Evolutionary conservation across 2,888 invertebrate species (phyloP), one percentile per base, ranked within the genome.

Genomic region (Drosophila siamana): DNA sequence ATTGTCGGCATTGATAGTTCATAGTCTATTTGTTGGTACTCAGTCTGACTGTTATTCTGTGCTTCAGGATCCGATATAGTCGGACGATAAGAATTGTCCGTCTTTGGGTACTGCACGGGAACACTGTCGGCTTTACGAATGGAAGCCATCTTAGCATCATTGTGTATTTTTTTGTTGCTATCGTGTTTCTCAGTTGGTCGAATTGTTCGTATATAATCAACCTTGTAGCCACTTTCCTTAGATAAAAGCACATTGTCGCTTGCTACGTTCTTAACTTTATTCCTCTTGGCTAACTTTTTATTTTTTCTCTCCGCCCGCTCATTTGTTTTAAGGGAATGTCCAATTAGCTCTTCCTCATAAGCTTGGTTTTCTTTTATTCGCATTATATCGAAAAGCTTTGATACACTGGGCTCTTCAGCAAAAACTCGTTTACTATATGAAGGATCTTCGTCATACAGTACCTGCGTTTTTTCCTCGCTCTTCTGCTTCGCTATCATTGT

Each of bases 201-300:
- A 1, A 56, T 19, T 9, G 48, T 7, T 33, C 33, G 63, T 16
- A 48, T 43, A 68, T 46, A 68, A 22, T 68, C 48, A 5, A 67
- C 48, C 22, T 48, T 54, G 19, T 44, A 54, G 2, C 38, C 16
- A 0, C 57, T 15, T 46, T 46, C 9, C 8, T 30, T 22, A 33
- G 15, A 28, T 19, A n/a, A n/a, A 43, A n/a, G 28, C n/a, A 22
- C 26, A 3, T 43, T 30, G 19, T 33, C 9, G 9, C 8, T 43
- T 3, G 9, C 4, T 43, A 33, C 9, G 2, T 33, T 30, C 9
- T 4, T 11, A 19, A 30, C 8, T 19, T 41, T 24, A 7, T 24
- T 15, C 24, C 9, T 9, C 4, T 24, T 19, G 30, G 2, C 7
- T 19, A 24, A n/a, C n/a, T 33, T n/a, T 9, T 22, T 22, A 4